phyloP scores from a whole-genome alignment of 2,888 invertebrate genomes.

The Dryobotodes eremita region DNA sequence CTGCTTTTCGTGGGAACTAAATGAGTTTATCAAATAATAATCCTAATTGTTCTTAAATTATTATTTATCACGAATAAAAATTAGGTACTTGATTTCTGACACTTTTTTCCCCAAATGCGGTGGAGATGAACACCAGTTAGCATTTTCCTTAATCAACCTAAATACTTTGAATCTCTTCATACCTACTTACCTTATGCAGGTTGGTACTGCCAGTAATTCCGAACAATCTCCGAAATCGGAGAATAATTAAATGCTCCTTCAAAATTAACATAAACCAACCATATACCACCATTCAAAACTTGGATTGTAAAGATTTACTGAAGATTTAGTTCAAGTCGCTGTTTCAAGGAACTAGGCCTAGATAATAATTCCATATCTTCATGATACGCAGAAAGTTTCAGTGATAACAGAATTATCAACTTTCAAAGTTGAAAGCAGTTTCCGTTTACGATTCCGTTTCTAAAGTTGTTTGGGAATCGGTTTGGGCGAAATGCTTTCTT shows the following conservation, averaged over 20 bases:
- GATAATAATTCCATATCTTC: conserved; percentile 63
- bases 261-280: neutral
- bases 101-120: too few relatives aligned
- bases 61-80: too few relatives aligned
- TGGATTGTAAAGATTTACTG: conserved; percentile 57
- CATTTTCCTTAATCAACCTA: too few relatives aligned
- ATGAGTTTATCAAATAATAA: too few relatives aligned
- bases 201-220: neutral
- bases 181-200: too few relatives aligned
- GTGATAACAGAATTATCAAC: conserved; percentile 54
- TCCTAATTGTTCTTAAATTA: too few relatives aligned
- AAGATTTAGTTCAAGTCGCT: conserved; percentile 44
- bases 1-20: neutral
- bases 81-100: too few relatives aligned
- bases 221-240: neutral
- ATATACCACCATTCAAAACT: conserved; percentile 31
- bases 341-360: conserved; percentile 42
- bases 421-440: conserved; percentile 46
- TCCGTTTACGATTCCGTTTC: conserved; percentile 30
- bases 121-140: too few relatives aligned
- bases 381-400: conserved; percentile 57
- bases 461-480: neutral
- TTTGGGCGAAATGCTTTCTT: conserved; percentile 19
- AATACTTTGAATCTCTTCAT: too few relatives aligned
- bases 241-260: neutral